Conservation (phyloP, 2,888 invertebrate genomes). For the Malacosoma neustria region DNA sequence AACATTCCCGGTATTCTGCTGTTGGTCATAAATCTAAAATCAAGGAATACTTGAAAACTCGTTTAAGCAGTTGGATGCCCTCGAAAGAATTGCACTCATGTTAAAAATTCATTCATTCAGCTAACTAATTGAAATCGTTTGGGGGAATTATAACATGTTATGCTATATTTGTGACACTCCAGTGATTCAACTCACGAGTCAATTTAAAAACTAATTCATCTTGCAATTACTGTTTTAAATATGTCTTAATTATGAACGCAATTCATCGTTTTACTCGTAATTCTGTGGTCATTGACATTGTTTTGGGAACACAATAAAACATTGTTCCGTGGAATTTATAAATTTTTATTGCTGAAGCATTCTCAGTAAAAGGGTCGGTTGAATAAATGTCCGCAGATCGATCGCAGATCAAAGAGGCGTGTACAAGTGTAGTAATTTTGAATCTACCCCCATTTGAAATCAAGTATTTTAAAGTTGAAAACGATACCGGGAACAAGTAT, state of each 20-base stretch:
- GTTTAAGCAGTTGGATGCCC: not conserved
- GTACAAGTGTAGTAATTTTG: too few relatives aligned
- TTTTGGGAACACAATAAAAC: slow-evolving; percentile 9
- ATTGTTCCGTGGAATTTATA: too few relatives aligned
- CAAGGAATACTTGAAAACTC: not conserved
- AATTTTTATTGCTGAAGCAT: too few relatives aligned
- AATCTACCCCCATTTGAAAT: too few relatives aligned
- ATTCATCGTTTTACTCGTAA: not conserved
- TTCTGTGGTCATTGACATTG: not conserved
- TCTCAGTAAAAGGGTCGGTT: too few relatives aligned
- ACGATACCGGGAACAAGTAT: too few relatives aligned
- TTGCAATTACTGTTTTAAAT: not conserved
- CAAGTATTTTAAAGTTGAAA: too few relatives aligned
- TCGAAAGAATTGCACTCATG: not conserved
- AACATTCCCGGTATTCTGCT: too few relatives aligned
- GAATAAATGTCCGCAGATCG: too few relatives aligned
- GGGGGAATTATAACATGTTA: not conserved
- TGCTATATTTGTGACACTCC: not conserved
- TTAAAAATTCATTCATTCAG: not conserved
- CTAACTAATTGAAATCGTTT: not conserved
- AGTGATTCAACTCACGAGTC: not conserved
- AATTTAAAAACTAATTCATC: not conserved
- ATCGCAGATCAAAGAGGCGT: too few relatives aligned
- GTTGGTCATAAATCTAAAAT: not conserved
- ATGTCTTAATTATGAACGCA: not conserved